Base-by-base conservation (phyloP, 2,797 vertebrate genomes). In the Sandelia bainsii region DNA sequence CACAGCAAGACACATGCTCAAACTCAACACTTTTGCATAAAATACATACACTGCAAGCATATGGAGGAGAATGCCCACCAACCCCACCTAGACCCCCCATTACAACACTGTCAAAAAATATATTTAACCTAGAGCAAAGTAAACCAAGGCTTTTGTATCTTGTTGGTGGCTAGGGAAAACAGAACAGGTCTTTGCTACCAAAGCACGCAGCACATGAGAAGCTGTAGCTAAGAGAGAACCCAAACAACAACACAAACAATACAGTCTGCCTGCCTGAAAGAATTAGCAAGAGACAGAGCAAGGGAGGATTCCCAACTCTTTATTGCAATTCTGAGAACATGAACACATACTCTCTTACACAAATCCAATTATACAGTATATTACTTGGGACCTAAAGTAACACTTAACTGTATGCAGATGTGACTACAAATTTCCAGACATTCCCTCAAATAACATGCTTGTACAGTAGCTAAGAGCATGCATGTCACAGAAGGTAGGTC, bases 41-140 rank as follows among this genome's bases (percentile, higher is more conserved):
- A 78, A 67, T 25, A 59, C 48, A 83, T 44, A 70, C 59, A 72
- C 58, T 37, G 27, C 23, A 44, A 62, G 72, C 44, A 19, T 34
- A 75, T 58, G 53, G 34, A 73, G 61, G 58, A 53, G 62, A 64
- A 34, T 67, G 37, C 29, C 42, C 72, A 9, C 11, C 8, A 12
- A 71, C 46, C 46, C 19, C 19, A 17, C 14, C 61, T 14, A 4
- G 8, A 42, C 46, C 16, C 29, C n/a, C 37, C 5, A 34, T 49
- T 13, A 57, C 52, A 79, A 69, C 58, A 53, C 52, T 63, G 64
- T 58, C 39, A 57, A 72, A 69, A 70, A 65, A 4, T 56, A 75
- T 75, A 73, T 42, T 72, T 58, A 64, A 73, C 75, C 63, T 39
- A 54, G 45, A 79, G 64, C 56, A 70, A 67, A 76, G 64, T 76